Evolutionary conservation across 1,140 invertebrate species (phyloP).

Genomic region (Brachionus calyciflorus): DNA sequence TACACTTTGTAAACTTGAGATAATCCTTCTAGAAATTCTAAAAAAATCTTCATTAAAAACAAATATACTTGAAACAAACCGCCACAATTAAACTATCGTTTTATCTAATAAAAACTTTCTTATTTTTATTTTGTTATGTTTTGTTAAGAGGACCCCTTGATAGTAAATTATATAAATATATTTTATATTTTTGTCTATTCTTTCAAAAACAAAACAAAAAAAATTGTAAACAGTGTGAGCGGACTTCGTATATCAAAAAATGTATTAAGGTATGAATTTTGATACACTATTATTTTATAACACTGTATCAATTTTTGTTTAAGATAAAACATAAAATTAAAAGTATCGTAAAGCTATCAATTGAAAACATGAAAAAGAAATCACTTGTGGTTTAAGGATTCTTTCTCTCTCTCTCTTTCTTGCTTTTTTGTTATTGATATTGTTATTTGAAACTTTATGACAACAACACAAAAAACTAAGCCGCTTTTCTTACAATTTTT

Average conservation of each 20-base stretch:
- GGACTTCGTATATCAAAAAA: slow-evolving; percentile 13
- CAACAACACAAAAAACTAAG: too few relatives aligned
- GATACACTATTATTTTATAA: neutral
- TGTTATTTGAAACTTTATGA: too few relatives aligned
- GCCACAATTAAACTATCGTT: slow-evolving; percentile 37
- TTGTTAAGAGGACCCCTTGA: slow-evolving; percentile 8
- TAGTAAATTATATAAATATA: slow-evolving; percentile 34
- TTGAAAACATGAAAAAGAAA: neutral
- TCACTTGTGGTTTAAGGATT: neutral
- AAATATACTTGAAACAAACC: slow-evolving; percentile 6
- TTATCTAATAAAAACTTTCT: neutral
- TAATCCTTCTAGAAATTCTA: slow-evolving; percentile 19
- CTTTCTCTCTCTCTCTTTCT: too few relatives aligned
- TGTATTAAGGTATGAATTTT: slow-evolving; percentile 36
- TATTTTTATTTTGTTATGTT: neutral
- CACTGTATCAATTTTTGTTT: neutral
- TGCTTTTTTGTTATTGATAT: too few relatives aligned
- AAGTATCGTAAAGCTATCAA: slow-evolving; percentile 16
- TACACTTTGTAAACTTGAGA: slow-evolving; percentile 34
- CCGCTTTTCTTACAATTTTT: too few relatives aligned
- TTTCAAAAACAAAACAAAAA: neutral
- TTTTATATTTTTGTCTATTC: neutral
- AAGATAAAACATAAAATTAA: neutral
- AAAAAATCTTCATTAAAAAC: slow-evolving; percentile 24
- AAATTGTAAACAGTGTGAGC: neutral